Conservation (phyloP, 30 jellyfish, hydroid and myxozoan genomes). For the Aurelia aurita complex sp. Pacific region DNA sequence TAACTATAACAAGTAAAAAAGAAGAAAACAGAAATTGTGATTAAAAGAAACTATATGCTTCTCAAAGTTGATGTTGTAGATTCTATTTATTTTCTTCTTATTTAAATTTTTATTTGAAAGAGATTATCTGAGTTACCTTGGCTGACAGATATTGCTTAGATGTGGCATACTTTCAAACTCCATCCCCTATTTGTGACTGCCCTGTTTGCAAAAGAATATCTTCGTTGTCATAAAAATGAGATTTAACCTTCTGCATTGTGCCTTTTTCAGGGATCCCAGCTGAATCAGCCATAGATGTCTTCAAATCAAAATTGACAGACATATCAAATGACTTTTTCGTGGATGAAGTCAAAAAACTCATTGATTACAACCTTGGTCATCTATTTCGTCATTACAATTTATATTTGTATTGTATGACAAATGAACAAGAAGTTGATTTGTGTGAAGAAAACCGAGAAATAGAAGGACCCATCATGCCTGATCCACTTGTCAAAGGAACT, state of each 20-base stretch:
- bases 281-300: slow-evolving; percentile 4
- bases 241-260: not conserved
- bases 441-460: not conserved
- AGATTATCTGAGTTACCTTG: too few relatives aligned
- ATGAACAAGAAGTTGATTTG: slow-evolving; percentile 47
- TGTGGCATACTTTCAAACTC: too few relatives aligned
- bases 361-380: slow-evolving; percentile 25
- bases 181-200: too few relatives aligned
- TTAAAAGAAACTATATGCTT: too few relatives aligned
- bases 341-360: slow-evolving; percentile 18
- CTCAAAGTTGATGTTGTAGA: too few relatives aligned
- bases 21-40: too few relatives aligned
- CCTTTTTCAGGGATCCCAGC: not conserved
- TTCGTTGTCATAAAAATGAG: too few relatives aligned
- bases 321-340: not conserved
- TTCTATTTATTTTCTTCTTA: too few relatives aligned
- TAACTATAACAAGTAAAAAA: too few relatives aligned
- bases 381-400: slow-evolving; percentile 43
- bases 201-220: too few relatives aligned
- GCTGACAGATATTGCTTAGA: too few relatives aligned
- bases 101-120: too few relatives aligned
- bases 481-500: slow-evolving; percentile 24
- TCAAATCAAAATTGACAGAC: not conserved
- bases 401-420: slow-evolving; percentile 56
- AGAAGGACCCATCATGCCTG: slow-evolving; percentile 30